Evolutionary conservation across 2,113 vertebrate genomes (phyloP).

Genomic region (Pomatorhinus ruficollis): DNA sequence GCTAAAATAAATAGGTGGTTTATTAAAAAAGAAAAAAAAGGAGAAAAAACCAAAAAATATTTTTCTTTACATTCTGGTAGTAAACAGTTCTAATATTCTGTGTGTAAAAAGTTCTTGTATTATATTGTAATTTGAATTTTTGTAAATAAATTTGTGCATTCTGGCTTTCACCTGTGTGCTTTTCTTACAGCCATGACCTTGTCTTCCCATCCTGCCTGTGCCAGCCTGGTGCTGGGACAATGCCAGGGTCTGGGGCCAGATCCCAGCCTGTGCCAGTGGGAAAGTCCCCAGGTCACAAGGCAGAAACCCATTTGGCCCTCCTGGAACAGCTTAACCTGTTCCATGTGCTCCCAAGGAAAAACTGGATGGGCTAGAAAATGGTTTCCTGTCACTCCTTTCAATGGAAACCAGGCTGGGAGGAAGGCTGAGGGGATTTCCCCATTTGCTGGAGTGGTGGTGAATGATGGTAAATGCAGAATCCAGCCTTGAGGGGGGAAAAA

Average conservation of each 20-base stretch:
- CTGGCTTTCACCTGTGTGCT: background rate
- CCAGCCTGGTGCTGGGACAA: background rate
- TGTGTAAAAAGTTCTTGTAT: conserved; percentile 81
- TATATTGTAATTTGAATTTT: conserved; percentile 79
- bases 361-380: background rate
- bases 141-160: conserved; percentile 81
- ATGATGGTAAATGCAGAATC: background rate
- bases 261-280: background rate
- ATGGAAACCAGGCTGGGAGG: background rate
- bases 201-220: background rate
- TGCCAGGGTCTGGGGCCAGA: background rate
- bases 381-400: background rate
- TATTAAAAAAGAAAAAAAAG: conserved; percentile 38
- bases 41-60: background rate
- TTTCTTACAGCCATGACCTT: fast-evolving
- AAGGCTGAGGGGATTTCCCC: background rate
- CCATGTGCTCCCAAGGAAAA: background rate
- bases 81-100: conserved; percentile 64
- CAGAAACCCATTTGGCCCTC: background rate
- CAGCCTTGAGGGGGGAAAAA: background rate
- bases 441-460: background rate
- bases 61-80: conserved; percentile 76
- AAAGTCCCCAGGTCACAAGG: background rate
- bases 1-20: conserved; percentile 66
- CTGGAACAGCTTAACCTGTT: background rate